phyloP scores from a whole-genome alignment of 2,888 invertebrate species.

The Cancer borealis region DNA sequence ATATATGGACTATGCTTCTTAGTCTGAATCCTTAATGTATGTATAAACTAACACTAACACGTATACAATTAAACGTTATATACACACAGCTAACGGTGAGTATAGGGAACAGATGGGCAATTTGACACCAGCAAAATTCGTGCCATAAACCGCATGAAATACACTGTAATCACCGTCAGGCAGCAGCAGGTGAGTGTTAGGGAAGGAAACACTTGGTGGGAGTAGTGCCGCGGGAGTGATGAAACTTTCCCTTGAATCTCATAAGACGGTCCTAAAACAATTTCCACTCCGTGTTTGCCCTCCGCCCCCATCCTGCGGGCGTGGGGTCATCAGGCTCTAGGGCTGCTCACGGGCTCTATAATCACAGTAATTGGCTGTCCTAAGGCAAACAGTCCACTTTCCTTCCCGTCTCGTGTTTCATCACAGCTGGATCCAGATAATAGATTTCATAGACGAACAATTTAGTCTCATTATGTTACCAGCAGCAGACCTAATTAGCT shows the following conservation, averaged over 20 bases:
- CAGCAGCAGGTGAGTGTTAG: neutral
- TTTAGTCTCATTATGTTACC: slow-evolving; percentile 7
- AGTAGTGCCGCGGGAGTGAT: neutral
- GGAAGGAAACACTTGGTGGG: neutral
- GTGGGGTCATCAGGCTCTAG: neutral
- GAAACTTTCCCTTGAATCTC: slow-evolving; percentile 6
- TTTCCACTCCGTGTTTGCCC: neutral
- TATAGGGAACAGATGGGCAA: neutral
- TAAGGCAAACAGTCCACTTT: slow-evolving; percentile 26
- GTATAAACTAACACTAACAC: no score
- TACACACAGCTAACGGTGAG: no score
- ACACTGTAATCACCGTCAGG: neutral
- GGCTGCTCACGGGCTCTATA: slow-evolving; percentile 13
- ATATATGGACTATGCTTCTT: no score
- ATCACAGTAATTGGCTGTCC: slow-evolving; percentile 25
- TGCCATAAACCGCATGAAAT: neutral
- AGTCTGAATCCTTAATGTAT: no score
- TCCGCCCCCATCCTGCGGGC: neutral
- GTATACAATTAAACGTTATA: no score
- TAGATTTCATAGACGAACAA: slow-evolving; percentile 36
- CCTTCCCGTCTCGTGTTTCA: neutral
- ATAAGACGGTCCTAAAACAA: neutral
- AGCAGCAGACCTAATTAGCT: neutral
- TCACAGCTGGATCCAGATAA: neutral
- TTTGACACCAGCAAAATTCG: neutral